phyloP scores from a whole-genome alignment of 2,888 invertebrate species.

The Pollenia amentaria region DNA sequence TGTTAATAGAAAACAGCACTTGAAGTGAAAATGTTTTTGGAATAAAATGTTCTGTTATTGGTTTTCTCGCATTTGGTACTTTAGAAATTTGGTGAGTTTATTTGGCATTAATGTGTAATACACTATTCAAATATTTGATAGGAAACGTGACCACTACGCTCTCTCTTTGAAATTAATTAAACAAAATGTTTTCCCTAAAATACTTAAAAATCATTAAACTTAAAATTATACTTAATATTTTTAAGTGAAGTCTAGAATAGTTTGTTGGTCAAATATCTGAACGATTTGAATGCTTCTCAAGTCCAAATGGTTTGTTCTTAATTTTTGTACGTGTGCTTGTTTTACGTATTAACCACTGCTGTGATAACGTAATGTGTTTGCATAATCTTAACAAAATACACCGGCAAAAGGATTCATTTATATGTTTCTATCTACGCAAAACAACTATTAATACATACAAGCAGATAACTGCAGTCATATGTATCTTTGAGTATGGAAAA shows the following conservation, averaged over 20 bases:
- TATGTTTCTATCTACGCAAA: background rate
- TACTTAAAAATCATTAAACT: too few species aligned
- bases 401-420: slow-evolving; percentile 25
- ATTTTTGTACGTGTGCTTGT: background rate
- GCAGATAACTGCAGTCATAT: background rate
- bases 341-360: slow-evolving; percentile 25
- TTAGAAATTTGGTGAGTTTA: background rate
- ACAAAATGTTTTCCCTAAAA: too few species aligned
- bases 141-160: too few species aligned
- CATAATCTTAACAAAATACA: slow-evolving; percentile 41
- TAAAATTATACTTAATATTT: too few species aligned
- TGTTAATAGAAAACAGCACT: slow-evolving; percentile 14
- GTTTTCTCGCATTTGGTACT: background rate
- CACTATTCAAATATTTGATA: too few species aligned
- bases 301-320: background rate
- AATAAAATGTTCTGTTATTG: background rate
- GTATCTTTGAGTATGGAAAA: background rate
- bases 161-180: too few species aligned
- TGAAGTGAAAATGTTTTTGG: slow-evolving; percentile 19
- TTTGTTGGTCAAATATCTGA: too few species aligned
- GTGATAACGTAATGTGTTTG: slow-evolving; percentile 33
- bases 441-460: background rate
- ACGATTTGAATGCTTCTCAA: too few species aligned
- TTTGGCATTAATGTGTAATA: too few species aligned
- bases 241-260: too few species aligned